Conservation (phyloP, 2,888 invertebrate genomes). For the Pedicia rivosa region DNA sequence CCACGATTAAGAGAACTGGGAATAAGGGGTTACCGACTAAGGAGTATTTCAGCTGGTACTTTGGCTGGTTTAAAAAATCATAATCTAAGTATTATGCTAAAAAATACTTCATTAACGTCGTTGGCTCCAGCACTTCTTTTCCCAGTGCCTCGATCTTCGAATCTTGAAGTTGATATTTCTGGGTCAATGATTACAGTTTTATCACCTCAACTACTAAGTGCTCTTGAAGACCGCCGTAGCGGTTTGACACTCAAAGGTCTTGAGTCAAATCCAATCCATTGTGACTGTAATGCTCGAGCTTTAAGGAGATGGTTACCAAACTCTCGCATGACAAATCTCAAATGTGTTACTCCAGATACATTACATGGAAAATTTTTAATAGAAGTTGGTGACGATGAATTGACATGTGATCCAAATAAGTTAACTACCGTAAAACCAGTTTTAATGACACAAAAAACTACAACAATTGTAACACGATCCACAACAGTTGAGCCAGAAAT, state of each 20-base stretch:
- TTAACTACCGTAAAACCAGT: conserved; percentile 27
- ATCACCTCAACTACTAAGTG: conserved; percentile 59
- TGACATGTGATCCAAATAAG: conserved; percentile 56
- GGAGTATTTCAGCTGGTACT: conserved; percentile 66
- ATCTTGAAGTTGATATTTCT: conserved; percentile 58
- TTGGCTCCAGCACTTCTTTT: conserved; percentile 72
- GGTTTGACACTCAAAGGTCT: conserved; percentile 59
- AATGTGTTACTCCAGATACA: conserved; percentile 53
- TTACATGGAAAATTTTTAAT: conserved; percentile 50
- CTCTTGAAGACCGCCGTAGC: conserved; percentile 66
- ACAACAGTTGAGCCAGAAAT: conserved; percentile 69
- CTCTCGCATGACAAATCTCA: conserved; percentile 42
- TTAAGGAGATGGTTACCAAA: conserved; percentile 61
- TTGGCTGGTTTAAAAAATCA: conserved; percentile 66
- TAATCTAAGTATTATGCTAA: conserved; percentile 52
- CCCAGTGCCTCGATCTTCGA: conserved; percentile 73
- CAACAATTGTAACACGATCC: conserved; percentile 37
- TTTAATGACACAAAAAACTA: conserved; percentile 26
- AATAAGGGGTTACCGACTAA: conserved; percentile 55
- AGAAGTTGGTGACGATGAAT: conserved; percentile 64
- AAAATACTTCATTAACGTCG: conserved; percentile 61
- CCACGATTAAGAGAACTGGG: conserved; percentile 60
- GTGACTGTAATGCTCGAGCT: conserved; percentile 71
- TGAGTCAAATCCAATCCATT: conserved; percentile 63
- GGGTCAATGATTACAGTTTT: conserved; percentile 63